Conservation (phyloP, 2,113 vertebrate species). For the Paramisgurnus dabryanus region DNA sequence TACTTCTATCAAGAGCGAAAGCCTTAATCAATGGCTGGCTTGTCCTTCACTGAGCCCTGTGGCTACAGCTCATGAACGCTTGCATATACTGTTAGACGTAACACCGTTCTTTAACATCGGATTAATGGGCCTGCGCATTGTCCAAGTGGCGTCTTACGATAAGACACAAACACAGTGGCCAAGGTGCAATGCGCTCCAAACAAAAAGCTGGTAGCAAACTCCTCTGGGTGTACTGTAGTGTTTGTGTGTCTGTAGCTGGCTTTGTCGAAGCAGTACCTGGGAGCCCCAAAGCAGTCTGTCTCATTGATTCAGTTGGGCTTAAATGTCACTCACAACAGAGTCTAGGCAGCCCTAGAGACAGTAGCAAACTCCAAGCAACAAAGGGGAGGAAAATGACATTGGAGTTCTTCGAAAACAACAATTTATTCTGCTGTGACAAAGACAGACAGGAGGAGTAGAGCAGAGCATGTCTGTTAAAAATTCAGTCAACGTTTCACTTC, state of each 20-base stretch:
- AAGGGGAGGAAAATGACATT: constrained; percentile 23
- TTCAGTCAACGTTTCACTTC: too few species aligned
- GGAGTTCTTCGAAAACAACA: constrained; percentile 35
- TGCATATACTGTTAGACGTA: constrained; percentile 12
- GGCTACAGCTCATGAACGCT: constrained; percentile 40
- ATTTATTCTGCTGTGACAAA: constrained; percentile 21
- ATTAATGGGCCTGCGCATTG: constrained; percentile 36
- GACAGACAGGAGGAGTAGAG: neutral
- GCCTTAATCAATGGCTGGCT: constrained; percentile 79
- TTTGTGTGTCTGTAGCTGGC: constrained; percentile 36
- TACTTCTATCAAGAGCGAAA: constrained; percentile 80
- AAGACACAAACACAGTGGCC: constrained; percentile 19
- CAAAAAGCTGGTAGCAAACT: neutral
- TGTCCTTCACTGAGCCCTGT: constrained; percentile 65
- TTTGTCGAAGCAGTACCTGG: constrained; percentile 57
- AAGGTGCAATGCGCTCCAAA: constrained; percentile 4
- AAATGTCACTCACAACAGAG: constrained; percentile 74
- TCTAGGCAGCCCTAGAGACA: constrained; percentile 45
- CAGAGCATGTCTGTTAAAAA: neutral
- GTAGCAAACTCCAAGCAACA: constrained; percentile 50
- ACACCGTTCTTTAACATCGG: constrained; percentile 7
- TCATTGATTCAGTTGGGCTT: constrained; percentile 72
- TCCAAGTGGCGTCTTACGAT: constrained; percentile 28
- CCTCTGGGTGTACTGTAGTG: constrained; percentile 15
- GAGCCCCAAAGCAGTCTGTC: constrained; percentile 61